A percentile compares a stretch with the other conserved stretches of the same genome.
phyloP scores from a whole-genome alignment of 2,888 invertebrate genomes.

The Alloscopus bannaensis region DNA sequence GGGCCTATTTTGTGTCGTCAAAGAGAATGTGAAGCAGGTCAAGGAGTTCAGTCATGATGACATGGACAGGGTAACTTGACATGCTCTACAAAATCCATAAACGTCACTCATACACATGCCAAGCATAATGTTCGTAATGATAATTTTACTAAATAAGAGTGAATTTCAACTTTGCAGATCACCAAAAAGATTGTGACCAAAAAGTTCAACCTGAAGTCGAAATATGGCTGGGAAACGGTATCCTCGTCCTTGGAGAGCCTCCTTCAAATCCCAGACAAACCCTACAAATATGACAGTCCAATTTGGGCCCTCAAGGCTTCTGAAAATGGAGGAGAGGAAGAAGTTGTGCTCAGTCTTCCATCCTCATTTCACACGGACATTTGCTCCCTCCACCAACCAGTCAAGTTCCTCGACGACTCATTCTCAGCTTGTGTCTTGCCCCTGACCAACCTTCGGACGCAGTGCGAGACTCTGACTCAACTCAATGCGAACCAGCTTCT shows the following conservation, averaged over 20 bases:
- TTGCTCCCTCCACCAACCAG: slow-evolving; percentile 75
- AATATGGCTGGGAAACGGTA: slow-evolving; percentile 67
- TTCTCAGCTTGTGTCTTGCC: slow-evolving; percentile 73
- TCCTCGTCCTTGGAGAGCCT: background rate
- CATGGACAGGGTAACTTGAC: slow-evolving; percentile 23
- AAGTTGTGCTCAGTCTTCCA: slow-evolving; percentile 73
- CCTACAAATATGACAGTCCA: slow-evolving; percentile 71
- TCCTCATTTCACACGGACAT: slow-evolving; percentile 74
- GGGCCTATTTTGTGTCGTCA: slow-evolving; percentile 80
- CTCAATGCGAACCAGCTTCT: slow-evolving; percentile 67
- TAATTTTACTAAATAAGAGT: background rate
- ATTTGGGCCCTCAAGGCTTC: slow-evolving; percentile 73
- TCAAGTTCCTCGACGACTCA: slow-evolving; percentile 77
- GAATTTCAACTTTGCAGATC: slow-evolving; percentile 3
- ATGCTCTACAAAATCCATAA: background rate
- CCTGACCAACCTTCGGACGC: slow-evolving; percentile 75
- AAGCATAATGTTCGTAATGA: background rate
- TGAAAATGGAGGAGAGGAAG: slow-evolving; percentile 18
- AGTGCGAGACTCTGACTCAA: slow-evolving; percentile 72
- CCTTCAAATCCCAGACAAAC: slow-evolving; percentile 5
- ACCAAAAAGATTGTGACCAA: slow-evolving; percentile 4
- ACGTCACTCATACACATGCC: background rate
- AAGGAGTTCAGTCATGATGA: slow-evolving; percentile 27
- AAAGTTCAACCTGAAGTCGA: slow-evolving; percentile 44
- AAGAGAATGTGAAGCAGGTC: slow-evolving; percentile 77